phyloP scores from a whole-genome alignment of 2,888 invertebrate genomes.

The Tetranychus truncatus region DNA sequence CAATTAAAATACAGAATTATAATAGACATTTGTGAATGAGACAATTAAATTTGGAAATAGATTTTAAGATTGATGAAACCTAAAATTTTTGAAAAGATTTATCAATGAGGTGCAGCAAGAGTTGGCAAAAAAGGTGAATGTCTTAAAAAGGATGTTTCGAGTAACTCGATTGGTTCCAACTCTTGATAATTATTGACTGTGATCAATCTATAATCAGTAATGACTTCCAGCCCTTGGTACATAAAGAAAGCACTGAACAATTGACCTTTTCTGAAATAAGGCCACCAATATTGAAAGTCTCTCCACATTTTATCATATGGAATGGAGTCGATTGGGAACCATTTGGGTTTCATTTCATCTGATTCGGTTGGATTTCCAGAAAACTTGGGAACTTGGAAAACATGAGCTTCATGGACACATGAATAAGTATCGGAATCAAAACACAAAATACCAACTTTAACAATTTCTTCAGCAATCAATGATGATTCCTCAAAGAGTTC shows the following conservation, averaged over 20 bases:
- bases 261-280: neutral
- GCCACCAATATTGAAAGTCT: neutral
- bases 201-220: neutral
- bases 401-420: neutral
- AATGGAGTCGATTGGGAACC: neutral
- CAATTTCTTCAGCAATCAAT: neutral
- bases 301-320: neutral
- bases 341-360: constrained; percentile 6
- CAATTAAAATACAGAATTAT: too few species aligned
- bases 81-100: too few species aligned
- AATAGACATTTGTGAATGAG: too few species aligned
- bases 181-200: neutral
- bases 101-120: too few species aligned
- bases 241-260: neutral
- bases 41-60: too few species aligned
- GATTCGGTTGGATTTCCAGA: neutral
- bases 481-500: neutral
- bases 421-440: neutral
- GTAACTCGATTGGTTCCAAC: neutral
- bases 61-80: too few species aligned
- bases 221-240: neutral
- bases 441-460: neutral
- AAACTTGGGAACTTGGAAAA: neutral
- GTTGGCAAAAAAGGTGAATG: too few species aligned
- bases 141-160: neutral